Evolutionary conservation across 2,113 vertebrate species (phyloP).

Genomic region (Microcebus jonahi): DNA sequence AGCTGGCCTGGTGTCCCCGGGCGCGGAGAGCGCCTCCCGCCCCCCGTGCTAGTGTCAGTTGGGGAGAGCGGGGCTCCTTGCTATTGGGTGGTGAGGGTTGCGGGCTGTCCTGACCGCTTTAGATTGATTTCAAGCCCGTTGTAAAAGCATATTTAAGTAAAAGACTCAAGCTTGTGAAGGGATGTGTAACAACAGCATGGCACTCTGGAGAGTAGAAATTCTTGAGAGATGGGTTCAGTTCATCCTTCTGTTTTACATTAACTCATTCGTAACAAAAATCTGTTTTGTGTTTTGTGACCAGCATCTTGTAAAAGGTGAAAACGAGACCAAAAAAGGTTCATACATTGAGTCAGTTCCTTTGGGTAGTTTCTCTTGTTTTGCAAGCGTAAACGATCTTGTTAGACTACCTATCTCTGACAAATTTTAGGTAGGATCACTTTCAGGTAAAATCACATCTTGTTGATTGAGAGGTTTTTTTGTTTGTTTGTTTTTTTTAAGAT

Average conservation of each 20-base stretch:
- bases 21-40: neutral
- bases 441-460: neutral
- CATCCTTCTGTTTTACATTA: neutral
- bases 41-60: neutral
- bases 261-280: neutral
- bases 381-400: neutral
- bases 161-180: too few relatives aligned
- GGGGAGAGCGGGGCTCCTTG: neutral
- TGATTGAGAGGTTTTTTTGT: neutral
- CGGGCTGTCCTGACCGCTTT: neutral
- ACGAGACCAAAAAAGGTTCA: too few relatives aligned
- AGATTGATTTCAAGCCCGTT: neutral
- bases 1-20: neutral
- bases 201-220: accelerated
- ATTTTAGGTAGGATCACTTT: neutral
- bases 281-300: neutral
- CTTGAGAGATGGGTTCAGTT: neutral
- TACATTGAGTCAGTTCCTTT: accelerated
- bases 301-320: accelerated
- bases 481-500: neutral
- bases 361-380: neutral
- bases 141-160: too few relatives aligned
- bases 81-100: too few relatives aligned
- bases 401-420: neutral
- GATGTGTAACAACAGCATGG: neutral